phyloP scores from a whole-genome alignment of 2,113 vertebrate genomes.

The Chitala chitala region DNA sequence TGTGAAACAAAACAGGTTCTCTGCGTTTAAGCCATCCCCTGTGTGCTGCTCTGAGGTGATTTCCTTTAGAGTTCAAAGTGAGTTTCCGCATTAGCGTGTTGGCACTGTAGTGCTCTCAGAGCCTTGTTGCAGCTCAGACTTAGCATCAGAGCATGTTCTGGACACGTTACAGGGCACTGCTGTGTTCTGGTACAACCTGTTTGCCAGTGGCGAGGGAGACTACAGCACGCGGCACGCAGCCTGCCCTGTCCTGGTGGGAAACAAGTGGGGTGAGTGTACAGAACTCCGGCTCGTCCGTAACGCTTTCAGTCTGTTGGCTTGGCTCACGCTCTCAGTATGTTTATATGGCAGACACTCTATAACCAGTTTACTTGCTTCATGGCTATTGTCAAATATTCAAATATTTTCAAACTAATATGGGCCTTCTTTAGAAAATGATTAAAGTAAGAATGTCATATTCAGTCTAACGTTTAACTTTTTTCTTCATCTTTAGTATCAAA shows the following conservation, averaged over 20 bases:
- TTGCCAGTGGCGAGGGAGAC: slow-evolving; percentile 82
- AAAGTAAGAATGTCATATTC: not conserved
- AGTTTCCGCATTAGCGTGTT: not conserved
- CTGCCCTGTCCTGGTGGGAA: slow-evolving; percentile 83
- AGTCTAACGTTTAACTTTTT: not conserved
- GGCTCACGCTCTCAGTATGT: too few relatives aligned
- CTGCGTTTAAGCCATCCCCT: not conserved
- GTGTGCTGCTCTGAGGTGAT: not conserved
- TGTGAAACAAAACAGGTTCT: not conserved
- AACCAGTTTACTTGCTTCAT: not conserved
- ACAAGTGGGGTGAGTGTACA: slow-evolving; percentile 89
- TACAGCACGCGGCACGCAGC: slow-evolving; percentile 84
- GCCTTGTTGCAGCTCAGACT: too few relatives aligned
- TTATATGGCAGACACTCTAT: not conserved
- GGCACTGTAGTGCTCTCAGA: slow-evolving; percentile 70
- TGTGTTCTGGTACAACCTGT: slow-evolving; percentile 87
- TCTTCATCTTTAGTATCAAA: slow-evolving; percentile 79
- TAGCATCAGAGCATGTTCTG: not conserved
- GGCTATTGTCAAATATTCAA: not conserved
- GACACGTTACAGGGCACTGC: slow-evolving; percentile 69
- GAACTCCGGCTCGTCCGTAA: too few relatives aligned
- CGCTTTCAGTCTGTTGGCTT: not conserved
- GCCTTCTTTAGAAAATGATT: not conserved
- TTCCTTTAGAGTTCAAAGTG: not conserved
- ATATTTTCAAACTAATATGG: not conserved